Percentiles rank a stretch among this genome's conserved stretches.
Conservation (phyloP, 2,888 invertebrate genomes). For the Pecten maximus region DNA sequence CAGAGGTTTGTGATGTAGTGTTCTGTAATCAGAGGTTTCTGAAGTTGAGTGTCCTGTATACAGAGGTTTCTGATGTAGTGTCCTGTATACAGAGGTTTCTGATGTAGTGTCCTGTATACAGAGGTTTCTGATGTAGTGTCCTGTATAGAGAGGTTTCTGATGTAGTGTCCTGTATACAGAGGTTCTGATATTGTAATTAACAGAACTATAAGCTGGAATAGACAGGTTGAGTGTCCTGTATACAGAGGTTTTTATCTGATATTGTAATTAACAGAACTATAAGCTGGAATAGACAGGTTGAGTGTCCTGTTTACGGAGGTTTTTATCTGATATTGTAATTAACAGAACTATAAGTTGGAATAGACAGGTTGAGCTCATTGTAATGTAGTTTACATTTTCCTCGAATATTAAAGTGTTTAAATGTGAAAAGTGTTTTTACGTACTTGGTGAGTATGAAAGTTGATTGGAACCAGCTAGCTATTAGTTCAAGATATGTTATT, state of each 20-base stretch:
- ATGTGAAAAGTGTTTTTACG: background rate
- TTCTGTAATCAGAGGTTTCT: background rate
- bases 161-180: background rate
- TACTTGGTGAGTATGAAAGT: background rate
- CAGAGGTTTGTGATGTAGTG: background rate
- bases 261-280: background rate
- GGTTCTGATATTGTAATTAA: background rate
- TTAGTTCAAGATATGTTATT: background rate
- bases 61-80: background rate
- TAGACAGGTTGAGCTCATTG: background rate
- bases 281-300: background rate
- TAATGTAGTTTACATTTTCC: too few species aligned
- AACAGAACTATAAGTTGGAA: background rate
- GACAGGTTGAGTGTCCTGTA: background rate
- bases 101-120: background rate
- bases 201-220: background rate
- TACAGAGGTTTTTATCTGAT: background rate
- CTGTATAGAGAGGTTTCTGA: background rate
- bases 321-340: background rate
- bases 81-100: background rate
- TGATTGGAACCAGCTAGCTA: background rate
- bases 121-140: background rate
- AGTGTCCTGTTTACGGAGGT: background rate
- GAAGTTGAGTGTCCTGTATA: background rate
- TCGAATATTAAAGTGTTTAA: background rate